phyloP scores from a whole-genome alignment of 2,113 vertebrate species.

The Trogon melanurus region DNA sequence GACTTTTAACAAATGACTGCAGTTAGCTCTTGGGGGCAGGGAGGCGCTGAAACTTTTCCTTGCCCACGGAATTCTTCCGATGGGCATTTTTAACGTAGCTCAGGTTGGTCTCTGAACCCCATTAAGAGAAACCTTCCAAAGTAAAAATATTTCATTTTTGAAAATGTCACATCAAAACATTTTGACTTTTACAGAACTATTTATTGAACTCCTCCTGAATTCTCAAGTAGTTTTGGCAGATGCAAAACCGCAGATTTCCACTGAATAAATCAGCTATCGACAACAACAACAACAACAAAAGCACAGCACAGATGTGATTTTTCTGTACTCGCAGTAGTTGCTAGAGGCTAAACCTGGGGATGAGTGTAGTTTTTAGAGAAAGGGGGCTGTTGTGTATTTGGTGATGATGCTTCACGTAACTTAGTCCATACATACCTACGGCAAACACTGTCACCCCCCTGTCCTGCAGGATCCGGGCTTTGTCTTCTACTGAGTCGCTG shows the following conservation, averaged over 20 bases:
- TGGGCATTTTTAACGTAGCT: background rate
- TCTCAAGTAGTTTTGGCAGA: background rate
- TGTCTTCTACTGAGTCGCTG: constrained; percentile 72
- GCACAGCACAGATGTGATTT: background rate
- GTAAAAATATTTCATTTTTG: background rate
- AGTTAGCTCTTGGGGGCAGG: background rate
- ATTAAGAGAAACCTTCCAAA: background rate
- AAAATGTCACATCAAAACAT: background rate
- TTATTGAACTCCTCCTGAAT: background rate
- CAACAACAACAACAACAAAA: background rate
- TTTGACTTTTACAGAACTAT: background rate
- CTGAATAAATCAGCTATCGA: background rate
- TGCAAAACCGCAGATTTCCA: background rate
- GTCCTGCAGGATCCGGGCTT: constrained; percentile 74
- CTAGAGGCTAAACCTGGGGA: background rate
- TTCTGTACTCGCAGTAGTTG: background rate
- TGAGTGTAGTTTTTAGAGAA: background rate
- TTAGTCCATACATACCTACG: constrained; percentile 78
- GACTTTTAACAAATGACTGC: background rate
- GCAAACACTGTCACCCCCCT: constrained; percentile 84
- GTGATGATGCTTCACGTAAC: background rate
- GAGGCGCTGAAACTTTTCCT: background rate
- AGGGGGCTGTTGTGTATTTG: fast-evolving
- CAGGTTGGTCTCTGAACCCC: background rate
- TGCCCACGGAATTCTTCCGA: background rate